phyloP scores from a whole-genome alignment of 2,888 invertebrate species.

The Dicranocentrus wangi region DNA sequence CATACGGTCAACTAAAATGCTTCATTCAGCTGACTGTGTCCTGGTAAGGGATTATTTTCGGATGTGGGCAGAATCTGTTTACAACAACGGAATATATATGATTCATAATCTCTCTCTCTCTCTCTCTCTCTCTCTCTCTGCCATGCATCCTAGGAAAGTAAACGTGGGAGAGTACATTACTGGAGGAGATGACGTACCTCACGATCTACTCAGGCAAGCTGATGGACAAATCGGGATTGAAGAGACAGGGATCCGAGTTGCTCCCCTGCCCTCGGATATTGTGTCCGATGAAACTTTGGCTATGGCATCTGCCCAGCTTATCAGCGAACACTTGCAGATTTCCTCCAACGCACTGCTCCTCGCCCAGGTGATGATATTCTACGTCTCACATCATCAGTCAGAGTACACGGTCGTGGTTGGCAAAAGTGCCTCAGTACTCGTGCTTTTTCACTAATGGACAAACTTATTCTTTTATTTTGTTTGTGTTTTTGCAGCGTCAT shows the following conservation, averaged over 20 bases:
- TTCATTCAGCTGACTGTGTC: constrained; percentile 76
- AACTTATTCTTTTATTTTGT: not conserved
- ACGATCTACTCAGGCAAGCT: constrained; percentile 76
- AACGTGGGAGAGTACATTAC: constrained; percentile 77
- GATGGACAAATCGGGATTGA: constrained; percentile 77
- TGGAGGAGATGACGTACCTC: constrained; percentile 74
- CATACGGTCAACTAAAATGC: constrained; percentile 76
- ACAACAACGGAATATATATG: not conserved
- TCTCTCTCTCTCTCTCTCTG: too few relatives aligned
- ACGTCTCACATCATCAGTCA: not conserved
- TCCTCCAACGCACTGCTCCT: constrained; percentile 76
- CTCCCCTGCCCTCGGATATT: constrained; percentile 76
- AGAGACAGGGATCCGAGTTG: constrained; percentile 76
- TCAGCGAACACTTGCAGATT: constrained; percentile 75
- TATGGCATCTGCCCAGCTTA: constrained; percentile 76
- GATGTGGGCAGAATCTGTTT: not conserved
- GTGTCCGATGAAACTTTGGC: constrained; percentile 77
- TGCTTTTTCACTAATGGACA: not conserved
- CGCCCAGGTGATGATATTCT: constrained; percentile 75
- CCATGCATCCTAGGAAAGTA: constrained; percentile 75
- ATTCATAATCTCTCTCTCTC: not conserved
- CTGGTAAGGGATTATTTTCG: constrained; percentile 74
- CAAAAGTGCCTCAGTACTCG: too few relatives aligned
- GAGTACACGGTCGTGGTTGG: not conserved
- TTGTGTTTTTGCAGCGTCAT: constrained; percentile 74